phyloP scores from a whole-genome alignment of 2,113 vertebrate genomes.

The Pteropus alecto region DNA sequence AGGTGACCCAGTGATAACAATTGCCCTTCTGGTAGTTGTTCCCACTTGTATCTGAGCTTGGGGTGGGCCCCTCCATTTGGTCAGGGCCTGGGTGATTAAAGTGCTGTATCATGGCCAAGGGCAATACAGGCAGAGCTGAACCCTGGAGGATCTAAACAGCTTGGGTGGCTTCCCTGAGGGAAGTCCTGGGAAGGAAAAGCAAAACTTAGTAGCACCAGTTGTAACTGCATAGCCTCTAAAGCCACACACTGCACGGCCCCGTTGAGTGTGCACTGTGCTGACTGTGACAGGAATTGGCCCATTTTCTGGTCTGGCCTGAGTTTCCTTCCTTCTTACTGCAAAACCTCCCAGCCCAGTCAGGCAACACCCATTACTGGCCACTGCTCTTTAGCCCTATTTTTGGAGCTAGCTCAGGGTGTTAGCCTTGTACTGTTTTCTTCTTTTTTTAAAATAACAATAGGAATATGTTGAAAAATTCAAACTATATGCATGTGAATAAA shows the following conservation, averaged over 20 bases:
- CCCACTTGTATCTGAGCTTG: neutral
- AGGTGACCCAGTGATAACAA: neutral
- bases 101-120: neutral
- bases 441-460: neutral
- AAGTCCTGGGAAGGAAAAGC: constrained; percentile 35
- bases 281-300: neutral
- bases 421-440: neutral
- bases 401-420: neutral
- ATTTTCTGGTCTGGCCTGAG: neutral
- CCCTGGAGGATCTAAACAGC: neutral
- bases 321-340: constrained; percentile 25
- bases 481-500: neutral
- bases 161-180: neutral
- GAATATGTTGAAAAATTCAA: neutral
- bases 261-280: neutral
- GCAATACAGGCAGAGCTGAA: neutral
- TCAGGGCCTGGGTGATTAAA: neutral
- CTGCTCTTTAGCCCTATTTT: neutral
- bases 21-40: neutral
- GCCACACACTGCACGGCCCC: neutral
- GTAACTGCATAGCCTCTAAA: neutral
- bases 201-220: neutral
- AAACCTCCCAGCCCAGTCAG: neutral
- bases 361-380: neutral
- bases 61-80: neutral